Percentiles rank a stretch among this genome's conserved stretches.
phyloP scores from a whole-genome alignment of 2,113 vertebrate species.

The Plotosus lineatus region DNA sequence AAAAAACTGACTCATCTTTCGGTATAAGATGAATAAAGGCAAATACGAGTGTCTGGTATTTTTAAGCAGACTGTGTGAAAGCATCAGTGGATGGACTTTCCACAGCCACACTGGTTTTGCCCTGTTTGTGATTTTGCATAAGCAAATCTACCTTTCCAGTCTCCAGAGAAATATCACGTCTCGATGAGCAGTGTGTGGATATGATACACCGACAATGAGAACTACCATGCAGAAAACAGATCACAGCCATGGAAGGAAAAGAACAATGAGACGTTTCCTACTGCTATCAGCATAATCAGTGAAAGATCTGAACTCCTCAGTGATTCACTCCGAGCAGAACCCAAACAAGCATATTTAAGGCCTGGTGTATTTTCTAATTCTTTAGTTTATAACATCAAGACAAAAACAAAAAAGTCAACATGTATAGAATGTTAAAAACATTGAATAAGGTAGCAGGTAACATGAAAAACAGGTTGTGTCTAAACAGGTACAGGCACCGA shows the following conservation, averaged over 20 bases:
- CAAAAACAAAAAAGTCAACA: not conserved
- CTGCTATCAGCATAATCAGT: not conserved
- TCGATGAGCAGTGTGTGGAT: not conserved
- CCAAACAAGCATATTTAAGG: not conserved
- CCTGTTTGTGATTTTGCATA: constrained; percentile 33
- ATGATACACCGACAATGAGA: not conserved
- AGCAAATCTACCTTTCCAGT: constrained; percentile 36
- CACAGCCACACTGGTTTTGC: not conserved
- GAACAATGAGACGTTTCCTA: not conserved
- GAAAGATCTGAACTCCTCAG: not conserved
- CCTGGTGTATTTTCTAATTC: not conserved
- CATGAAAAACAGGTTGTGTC: not conserved
- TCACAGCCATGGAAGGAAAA: not conserved
- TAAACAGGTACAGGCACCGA: not conserved
- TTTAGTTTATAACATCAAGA: not conserved
- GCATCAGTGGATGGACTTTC: constrained; percentile 39
- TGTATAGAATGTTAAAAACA: not conserved
- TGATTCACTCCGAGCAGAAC: not conserved
- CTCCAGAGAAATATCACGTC: constrained; percentile 4
- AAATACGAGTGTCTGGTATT: constrained; percentile 1
- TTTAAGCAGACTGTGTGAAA: constrained; percentile 20
- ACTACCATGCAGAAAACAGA: not conserved
- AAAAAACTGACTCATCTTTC: too few species aligned
- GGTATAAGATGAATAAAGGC: not conserved
- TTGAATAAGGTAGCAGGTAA: not conserved